Percentiles rank a stretch among this genome's conserved stretches.
phyloP scores from a whole-genome alignment of 2,888 invertebrate species.

The Philonicus albiceps region DNA sequence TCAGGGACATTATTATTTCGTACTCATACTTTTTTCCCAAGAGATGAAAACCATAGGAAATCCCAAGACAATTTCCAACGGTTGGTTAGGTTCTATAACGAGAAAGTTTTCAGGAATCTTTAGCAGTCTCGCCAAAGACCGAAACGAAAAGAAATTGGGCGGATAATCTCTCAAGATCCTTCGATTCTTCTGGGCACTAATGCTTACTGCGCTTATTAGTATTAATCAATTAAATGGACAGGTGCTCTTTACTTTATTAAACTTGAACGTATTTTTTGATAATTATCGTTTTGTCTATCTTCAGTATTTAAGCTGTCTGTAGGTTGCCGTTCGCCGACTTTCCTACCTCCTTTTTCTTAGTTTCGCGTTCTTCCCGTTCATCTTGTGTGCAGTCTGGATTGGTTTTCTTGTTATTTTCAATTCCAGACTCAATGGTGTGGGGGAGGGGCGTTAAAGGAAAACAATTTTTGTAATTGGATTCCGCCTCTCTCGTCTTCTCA shows the following conservation, averaged over 20 bases:
- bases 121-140: background rate
- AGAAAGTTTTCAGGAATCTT: background rate
- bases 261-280: background rate
- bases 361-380: background rate
- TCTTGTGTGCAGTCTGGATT: background rate
- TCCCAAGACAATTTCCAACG: background rate
- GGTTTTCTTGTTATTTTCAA: background rate
- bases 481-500: background rate
- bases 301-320: background rate
- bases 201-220: background rate
- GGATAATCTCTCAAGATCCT: background rate
- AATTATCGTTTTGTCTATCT: background rate
- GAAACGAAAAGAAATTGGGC: background rate
- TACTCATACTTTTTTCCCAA: background rate
- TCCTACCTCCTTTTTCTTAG: background rate
- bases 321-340: too few species aligned
- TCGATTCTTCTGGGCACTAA: background rate
- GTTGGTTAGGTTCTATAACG: background rate
- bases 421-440: background rate
- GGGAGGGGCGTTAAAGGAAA: background rate
- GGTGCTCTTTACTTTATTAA: background rate
- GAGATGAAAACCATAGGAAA: background rate
- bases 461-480: constrained; percentile 19
- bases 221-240: constrained; percentile 17
- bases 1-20: background rate